Conservation (phyloP, 2,113 vertebrate species). For the Saguinus midas region DNA sequence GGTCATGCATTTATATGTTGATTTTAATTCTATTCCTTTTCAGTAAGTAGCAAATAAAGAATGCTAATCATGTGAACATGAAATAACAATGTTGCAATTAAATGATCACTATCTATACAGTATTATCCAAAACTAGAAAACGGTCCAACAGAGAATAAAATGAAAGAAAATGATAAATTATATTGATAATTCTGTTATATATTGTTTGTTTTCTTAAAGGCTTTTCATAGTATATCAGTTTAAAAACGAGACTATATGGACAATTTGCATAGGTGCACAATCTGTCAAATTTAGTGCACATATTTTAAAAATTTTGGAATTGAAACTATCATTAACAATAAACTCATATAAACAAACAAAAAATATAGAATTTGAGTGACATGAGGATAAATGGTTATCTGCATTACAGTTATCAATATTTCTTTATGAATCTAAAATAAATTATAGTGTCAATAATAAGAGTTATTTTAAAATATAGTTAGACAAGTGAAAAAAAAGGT, state of each 20-base stretch:
- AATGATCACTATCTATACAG: neutral
- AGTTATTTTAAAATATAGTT: neutral
- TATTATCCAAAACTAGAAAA: slow-evolving; percentile 44
- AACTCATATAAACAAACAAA: slow-evolving; percentile 42
- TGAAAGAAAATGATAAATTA: slow-evolving; percentile 73
- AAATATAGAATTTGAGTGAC: slow-evolving; percentile 55
- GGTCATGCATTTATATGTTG: neutral
- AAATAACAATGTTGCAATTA: neutral
- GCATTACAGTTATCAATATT: neutral
- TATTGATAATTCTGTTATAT: slow-evolving; percentile 64
- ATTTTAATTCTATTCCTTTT: neutral
- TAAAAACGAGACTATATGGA: slow-evolving; percentile 65
- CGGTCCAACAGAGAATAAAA: slow-evolving; percentile 69
- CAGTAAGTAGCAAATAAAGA: neutral
- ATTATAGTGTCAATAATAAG: neutral
- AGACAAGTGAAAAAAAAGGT: neutral
- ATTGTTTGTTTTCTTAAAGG: slow-evolving; percentile 73
- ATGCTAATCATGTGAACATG: neutral
- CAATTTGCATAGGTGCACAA: slow-evolving; percentile 48
- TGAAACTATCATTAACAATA: slow-evolving; percentile 59
- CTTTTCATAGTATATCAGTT: slow-evolving; percentile 54
- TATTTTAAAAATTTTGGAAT: slow-evolving; percentile 34
- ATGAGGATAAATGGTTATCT: neutral
- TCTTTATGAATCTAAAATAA: slow-evolving; percentile 14
- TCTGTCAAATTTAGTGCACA: slow-evolving; percentile 57